A percentile compares a stretch with the other conserved stretches of the same genome.
These are phyloP conservation scores for Parazoanthus swiftii DNA, from an alignment of 92 coral and sea anemone species.

Conservation along the genomic window DNA sequence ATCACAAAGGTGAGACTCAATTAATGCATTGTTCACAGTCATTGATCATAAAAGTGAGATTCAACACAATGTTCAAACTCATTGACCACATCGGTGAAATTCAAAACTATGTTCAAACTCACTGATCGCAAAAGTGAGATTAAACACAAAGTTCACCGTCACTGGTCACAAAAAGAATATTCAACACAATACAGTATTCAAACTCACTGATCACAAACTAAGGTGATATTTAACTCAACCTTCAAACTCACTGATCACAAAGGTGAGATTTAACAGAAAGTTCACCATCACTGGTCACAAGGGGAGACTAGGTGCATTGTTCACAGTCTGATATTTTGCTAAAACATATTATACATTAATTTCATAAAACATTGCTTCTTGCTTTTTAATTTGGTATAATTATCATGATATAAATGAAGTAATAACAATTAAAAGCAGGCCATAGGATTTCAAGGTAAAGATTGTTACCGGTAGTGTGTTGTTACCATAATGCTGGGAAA, in stretches of 20 bases:
- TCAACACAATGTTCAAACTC: not conserved
- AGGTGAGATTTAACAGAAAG: constrained; percentile 57
- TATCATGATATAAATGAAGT: no score
- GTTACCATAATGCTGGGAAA: no score
- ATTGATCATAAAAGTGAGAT: constrained; percentile 44
- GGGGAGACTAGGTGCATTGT: not conserved
- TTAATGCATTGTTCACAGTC: not conserved
- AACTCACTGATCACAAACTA: not conserved
- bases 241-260: not conserved
- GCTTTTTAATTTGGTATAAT: no score
- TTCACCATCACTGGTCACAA: constrained; percentile 63
- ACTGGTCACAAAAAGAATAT: not conserved
- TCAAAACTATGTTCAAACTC: not conserved
- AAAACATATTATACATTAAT: no score
- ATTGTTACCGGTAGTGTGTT: no score
- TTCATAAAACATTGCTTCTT: no score
- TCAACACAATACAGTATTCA: not conserved
- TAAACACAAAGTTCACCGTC: not conserved
- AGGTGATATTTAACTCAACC: not conserved
- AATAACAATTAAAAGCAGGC: no score
- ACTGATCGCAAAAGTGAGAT: not conserved
- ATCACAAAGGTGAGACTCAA: constrained; percentile 47
- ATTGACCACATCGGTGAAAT: not conserved
- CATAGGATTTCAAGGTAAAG: no score
- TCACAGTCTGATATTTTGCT: no score